A percentile compares a stretch with the other conserved stretches of the same genome.
phyloP scores from a whole-genome alignment of 2,888 invertebrate genomes.

The Drosophila monieri region DNA sequence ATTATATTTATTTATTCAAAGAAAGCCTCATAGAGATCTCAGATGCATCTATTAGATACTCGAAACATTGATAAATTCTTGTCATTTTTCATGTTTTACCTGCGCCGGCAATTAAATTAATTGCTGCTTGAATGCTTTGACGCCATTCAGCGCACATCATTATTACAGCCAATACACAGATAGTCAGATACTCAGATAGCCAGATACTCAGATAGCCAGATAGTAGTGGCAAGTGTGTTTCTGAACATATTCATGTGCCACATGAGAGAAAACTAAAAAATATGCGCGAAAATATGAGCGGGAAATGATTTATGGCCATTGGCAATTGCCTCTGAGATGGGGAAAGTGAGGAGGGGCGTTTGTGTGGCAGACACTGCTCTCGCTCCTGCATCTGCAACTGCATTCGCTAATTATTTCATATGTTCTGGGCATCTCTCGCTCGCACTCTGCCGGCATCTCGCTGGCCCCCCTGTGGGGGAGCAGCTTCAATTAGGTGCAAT shows the following conservation, averaged over 20 bases:
- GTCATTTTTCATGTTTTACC: conserved; percentile 48
- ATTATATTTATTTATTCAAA: conserved; percentile 7
- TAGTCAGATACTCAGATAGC: conserved; percentile 7
- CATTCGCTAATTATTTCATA: conserved; percentile 76
- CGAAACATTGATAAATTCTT: conserved; percentile 48
- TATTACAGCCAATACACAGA: conserved; percentile 51
- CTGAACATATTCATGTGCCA: conserved; percentile 56
- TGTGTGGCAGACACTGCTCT: conserved; percentile 6
- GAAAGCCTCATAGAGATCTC: conserved; percentile 16
- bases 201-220: background rate
- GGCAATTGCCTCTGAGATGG: conserved; percentile 35
- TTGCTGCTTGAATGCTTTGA: conserved; percentile 72
- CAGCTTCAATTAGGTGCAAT: conserved; percentile 25
- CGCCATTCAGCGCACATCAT: conserved; percentile 75
- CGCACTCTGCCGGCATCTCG: background rate
- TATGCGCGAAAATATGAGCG: conserved; percentile 71
- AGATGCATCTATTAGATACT: conserved; percentile 25
- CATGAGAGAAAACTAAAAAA: conserved; percentile 67
- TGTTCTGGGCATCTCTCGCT: conserved; percentile 25
- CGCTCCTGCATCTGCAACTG: conserved; percentile 54
- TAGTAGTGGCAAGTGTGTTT: conserved; percentile 5
- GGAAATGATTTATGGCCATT: conserved; percentile 79
- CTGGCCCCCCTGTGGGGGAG: background rate
- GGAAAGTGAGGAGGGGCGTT: conserved; percentile 20
- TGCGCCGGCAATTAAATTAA: conserved; percentile 64